Evolutionary conservation across 2,797 vertebrate species (phyloP).

Genomic region (Rhincodon typus): DNA sequence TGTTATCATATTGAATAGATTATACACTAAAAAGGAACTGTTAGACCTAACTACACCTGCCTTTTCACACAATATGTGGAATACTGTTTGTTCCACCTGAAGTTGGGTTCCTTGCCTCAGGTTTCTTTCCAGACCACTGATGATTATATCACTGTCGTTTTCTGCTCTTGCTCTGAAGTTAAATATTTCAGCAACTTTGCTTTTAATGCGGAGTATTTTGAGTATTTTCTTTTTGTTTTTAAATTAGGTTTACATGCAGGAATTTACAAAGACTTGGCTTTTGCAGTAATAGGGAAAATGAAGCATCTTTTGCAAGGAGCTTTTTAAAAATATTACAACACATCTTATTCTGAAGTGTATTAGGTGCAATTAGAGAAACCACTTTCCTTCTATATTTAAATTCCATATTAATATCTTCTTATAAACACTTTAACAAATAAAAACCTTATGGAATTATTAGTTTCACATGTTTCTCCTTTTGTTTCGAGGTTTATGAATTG

Average conservation of each 20-base stretch:
- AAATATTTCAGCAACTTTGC: not conserved
- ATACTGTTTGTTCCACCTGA: not conserved
- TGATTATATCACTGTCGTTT: not conserved
- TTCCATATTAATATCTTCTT: not conserved
- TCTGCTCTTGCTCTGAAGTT: not conserved
- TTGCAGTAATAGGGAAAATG: not conserved
- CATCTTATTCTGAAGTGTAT: not conserved
- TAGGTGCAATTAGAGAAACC: not conserved
- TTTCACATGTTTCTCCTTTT: not conserved
- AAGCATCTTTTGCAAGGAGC: not conserved
- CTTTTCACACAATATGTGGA: not conserved
- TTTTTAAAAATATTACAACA: not conserved
- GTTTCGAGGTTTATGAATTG: not conserved
- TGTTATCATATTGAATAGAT: not conserved
- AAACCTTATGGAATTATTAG: not conserved
- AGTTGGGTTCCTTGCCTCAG: not conserved
- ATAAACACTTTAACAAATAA: not conserved
- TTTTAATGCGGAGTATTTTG: not conserved
- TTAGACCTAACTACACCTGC: not conserved
- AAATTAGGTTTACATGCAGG: not conserved
- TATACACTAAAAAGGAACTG: not conserved
- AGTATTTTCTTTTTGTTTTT: not conserved
- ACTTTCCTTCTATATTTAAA: not conserved
- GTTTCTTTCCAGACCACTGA: not conserved
- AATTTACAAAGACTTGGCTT: not conserved